Evolutionary conservation across 2,888 invertebrate species (phyloP), one percentile per base, ranked within the genome.

Genomic region (Apodemia hepburni): DNA sequence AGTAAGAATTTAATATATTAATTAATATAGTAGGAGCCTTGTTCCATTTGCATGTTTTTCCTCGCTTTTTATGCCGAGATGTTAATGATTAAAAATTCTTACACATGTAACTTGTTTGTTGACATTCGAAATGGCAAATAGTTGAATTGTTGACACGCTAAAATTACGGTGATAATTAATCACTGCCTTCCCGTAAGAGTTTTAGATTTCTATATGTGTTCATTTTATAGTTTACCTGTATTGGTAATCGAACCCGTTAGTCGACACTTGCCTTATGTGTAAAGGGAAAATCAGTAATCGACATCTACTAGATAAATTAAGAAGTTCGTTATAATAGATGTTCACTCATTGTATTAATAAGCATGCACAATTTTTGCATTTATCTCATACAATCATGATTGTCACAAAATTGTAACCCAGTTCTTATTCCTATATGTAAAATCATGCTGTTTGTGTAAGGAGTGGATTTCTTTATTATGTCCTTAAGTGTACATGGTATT

Each of bases 1-100:
- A 84, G 83, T 90, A 88, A 89, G 88, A 88, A 84, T 88, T 87
- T 88, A 87, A 85, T 86, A 88, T 87, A 85, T 85, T 70, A 38
- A 38, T 38, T 38, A 80, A 70, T 67, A 79, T 88, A 86, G 83
- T 74, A 73, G 51, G 78, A 84, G 87, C 86, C 84, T 87, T 81
- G 85, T 87, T 86, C 85, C 80, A 84, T 80, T 82, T 78, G 82
- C 80, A 82, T 82, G 80, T 86, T 84, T 80, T 76, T 77, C 74
- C 71, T 83, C 81, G 87, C 87, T 87, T 87, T 75, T 84, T 84
- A 82, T 75, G 77, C 83, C 75, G 79, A 78, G 75, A 78, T 84
- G 83, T 84, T 85, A 74, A 79, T 76, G 67, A 76, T 80, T 71
- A 69, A 71, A 71, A 72, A 72, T 72, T 70, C 74, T 75, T 77